Evolutionary conservation across 2,888 invertebrate species (phyloP).

Genomic region (Rhodophaea formosa): DNA sequence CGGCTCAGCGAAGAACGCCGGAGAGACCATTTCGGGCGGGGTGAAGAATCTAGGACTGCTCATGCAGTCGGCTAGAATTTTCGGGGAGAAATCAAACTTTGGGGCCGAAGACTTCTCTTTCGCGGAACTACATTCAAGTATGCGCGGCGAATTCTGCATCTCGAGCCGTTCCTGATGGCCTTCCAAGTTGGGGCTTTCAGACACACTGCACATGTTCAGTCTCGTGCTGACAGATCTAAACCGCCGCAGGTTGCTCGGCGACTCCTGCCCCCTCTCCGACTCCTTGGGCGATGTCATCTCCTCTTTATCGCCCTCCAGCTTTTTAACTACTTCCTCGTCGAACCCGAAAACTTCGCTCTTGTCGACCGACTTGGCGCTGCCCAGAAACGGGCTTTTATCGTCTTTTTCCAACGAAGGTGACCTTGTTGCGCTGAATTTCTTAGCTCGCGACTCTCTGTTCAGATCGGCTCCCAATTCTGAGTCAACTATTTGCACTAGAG

Average conservation of each 20-base stretch:
- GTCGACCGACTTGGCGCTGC: conserved; percentile 49
- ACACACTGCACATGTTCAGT: conserved; percentile 65
- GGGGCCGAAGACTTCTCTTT: conserved; percentile 66
- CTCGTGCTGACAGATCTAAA: conserved; percentile 70
- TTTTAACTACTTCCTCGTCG: conserved; percentile 53
- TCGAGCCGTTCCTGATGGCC: conserved; percentile 59
- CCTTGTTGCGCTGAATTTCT: conserved; percentile 69
- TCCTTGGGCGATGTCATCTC: conserved; percentile 51
- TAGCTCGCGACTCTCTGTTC: conserved; percentile 28
- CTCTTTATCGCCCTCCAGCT: conserved; percentile 44
- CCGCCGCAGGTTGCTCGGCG: conserved; percentile 58
- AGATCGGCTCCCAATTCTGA: conserved; percentile 60
- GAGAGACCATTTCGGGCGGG: conserved; percentile 68
- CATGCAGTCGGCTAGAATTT: conserved; percentile 59
- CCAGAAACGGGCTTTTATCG: conserved; percentile 70
- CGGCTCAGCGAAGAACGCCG: conserved; percentile 69
- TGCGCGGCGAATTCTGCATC: conserved; percentile 69
- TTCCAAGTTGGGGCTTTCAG: conserved; percentile 51
- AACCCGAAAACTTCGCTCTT: conserved; percentile 64
- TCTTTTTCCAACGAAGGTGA: conserved; percentile 77
- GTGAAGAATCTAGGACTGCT: conserved; percentile 72
- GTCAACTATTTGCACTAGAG: conserved; percentile 58
- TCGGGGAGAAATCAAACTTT: conserved; percentile 74
- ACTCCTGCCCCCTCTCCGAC: conserved; percentile 43
- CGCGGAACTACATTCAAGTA: conserved; percentile 65